Evolutionary conservation across 2,888 invertebrate species (phyloP), one percentile per base, ranked within the genome.

Genomic region (Drosophila monieri): DNA sequence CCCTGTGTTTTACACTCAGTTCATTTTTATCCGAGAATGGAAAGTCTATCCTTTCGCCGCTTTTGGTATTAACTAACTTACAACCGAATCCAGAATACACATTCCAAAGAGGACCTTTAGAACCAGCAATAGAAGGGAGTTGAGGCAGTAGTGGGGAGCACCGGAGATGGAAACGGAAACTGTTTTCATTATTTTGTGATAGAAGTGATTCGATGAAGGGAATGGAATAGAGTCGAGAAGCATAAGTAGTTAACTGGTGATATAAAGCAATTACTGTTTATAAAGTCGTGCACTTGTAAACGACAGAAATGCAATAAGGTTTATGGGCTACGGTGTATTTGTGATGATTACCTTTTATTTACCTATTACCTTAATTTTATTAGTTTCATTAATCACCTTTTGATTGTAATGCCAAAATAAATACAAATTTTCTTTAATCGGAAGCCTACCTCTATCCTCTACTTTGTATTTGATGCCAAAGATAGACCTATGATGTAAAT

Each of bases 221-320:
- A 21, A 18, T 10, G 41, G 32, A 43, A 14, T 18, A 21, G 25
- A 44, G 12, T 15, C 4, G 35, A 44, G 32, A 9, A 21, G 27
- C 37, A 23, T 10, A 27, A 21, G 23, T 56, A 32, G 49, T 46
- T 44, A 65, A 66, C 78, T 74, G 81, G 83, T 87, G 85, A 84
- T 87, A 87, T 70, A 53, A 81, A 81, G 83, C 85, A 84, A 87
- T 87, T 83, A 81, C 72, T 74, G 81, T 64, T 70, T 74, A 79
- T 43, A 30, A 59, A 35, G n/a, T 35, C n/a, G 18, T 18, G 44
- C 35, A 62, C 25, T 6, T 12, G 25, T 37, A 32, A 27, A 41
- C 25, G 30, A 15, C 41, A 21, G 47, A n/a, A 35, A 49, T 37
- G 58, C 47, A 43, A 68, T 49, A 48, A 37, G 49, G 48, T 64